Base-by-base conservation (phyloP, 2,888 invertebrate species). In the Chaitophorus viminalis region DNA sequence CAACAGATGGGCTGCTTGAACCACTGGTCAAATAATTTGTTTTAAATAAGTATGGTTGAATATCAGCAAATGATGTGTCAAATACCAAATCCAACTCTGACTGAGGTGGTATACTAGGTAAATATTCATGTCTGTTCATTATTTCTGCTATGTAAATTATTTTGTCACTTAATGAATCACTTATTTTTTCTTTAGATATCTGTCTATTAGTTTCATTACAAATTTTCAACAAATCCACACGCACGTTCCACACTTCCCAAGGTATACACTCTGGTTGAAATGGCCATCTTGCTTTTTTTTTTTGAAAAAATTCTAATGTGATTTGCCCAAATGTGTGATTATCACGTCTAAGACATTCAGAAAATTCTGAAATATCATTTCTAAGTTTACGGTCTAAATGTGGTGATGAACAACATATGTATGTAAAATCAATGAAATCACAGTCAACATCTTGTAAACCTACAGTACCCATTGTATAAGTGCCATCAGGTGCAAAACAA, bases 191-290 rank as follows among this genome's bases (percentile, higher is more conserved):
- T 89, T 97, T 94, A 90, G 95, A 96, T 90, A 95, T 93, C 91
- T 96, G 96, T 90, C 97, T 93, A 91, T 98, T 98, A 91, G 95
- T 95, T 91, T 98, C 98, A 91, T 94, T 96, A 89, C 95, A 95
- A 83, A 98, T 93, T 90, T 95, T 95, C 46, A 97, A 95, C 70
- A 99, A 93, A 91, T 98, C 97, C 90, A 99, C 93, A 90, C 96
- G 95, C 11, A 99, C 94, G 65, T 98, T 98, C 99, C 99, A 99
- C 88, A 99, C 97, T 92, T 99, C 99, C 99, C 99, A 99, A 0
- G 99, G 98, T 91, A 97, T 96, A 91, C 96, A 96, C 91, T 99
- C 98, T 14, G 96, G 94, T 90, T 95, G 76, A 91, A 98, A 97
- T 52, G 95, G 94, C 98, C 98, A 98, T 85, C 96, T 94, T 86